These are phyloP conservation scores for Tinea trinotella DNA, from an alignment of 2,888 invertebrate genomes.

Conservation along the genomic window DNA sequence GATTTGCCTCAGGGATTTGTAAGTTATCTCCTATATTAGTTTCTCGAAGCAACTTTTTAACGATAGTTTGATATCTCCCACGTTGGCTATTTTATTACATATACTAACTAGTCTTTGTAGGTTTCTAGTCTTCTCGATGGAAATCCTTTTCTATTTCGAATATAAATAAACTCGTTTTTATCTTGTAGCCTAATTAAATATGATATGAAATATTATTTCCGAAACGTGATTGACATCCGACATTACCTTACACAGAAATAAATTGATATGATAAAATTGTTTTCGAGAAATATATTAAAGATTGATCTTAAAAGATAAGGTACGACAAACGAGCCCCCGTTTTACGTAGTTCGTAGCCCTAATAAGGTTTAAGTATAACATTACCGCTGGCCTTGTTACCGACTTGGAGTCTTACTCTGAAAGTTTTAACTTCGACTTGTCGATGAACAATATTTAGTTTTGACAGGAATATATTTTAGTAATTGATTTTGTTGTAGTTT, in stretches of 20 bases:
- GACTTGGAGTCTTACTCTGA: not conserved
- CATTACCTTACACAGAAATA: too few relatives aligned
- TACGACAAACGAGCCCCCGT: not conserved
- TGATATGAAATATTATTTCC: too few relatives aligned
- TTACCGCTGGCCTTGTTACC: slow-evolving; percentile 4
- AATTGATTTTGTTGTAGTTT: too few relatives aligned
- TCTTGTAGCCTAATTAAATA: too few relatives aligned
- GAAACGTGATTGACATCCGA: too few relatives aligned
- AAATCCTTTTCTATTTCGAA: too few relatives aligned
- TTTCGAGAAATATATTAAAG: not conserved
- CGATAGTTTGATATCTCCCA: not conserved
- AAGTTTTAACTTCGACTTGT: not conserved
- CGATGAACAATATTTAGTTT: not conserved
- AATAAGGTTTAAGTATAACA: slow-evolving; percentile 11
- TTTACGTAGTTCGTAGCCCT: slow-evolving; percentile 2
- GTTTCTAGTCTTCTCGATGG: too few relatives aligned
- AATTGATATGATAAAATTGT: too few relatives aligned
- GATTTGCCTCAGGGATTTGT: not conserved
- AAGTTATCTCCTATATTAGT: not conserved
- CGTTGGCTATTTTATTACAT: too few relatives aligned
- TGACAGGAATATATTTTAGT: too few relatives aligned
- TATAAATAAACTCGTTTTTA: too few relatives aligned
- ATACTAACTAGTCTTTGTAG: too few relatives aligned
- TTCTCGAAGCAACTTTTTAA: not conserved
- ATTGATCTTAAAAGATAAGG: not conserved